phyloP scores from a whole-genome alignment of 2,797 vertebrate species.

The Micropoecilia bifurca region DNA sequence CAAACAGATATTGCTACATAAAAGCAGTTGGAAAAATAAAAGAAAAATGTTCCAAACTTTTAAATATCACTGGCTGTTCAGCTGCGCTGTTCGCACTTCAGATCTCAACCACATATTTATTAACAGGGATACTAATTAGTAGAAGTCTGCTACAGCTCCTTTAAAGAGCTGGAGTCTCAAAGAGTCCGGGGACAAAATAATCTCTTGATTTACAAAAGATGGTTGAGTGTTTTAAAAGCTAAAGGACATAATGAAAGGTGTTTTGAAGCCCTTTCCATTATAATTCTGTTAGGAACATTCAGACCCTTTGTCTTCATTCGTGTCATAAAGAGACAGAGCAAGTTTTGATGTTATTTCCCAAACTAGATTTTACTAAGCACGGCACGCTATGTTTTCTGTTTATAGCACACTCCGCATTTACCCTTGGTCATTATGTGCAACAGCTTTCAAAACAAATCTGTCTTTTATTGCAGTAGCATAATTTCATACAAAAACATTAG shows the following conservation, averaged over 20 bases:
- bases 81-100: neutral
- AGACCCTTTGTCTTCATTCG: neutral
- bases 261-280: neutral
- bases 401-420: neutral
- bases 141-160: neutral
- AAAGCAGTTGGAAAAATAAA: neutral
- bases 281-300: neutral
- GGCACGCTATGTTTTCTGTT: neutral
- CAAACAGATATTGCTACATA: neutral
- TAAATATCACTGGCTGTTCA: neutral
- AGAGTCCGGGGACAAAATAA: neutral
- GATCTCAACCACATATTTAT: neutral
- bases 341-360: neutral
- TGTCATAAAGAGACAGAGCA: neutral
- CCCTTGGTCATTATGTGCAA: neutral
- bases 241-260: neutral
- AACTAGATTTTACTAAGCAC: neutral
- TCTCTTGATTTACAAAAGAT: slow-evolving; percentile 8
- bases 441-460: neutral
- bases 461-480: neutral
- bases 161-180: neutral
- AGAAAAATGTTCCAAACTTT: neutral
- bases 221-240: neutral
- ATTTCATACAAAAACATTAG: neutral
- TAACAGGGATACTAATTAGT: neutral